Base-by-base conservation (phyloP, 2,797 vertebrate species). In the Rousettus madagascariensis region DNA sequence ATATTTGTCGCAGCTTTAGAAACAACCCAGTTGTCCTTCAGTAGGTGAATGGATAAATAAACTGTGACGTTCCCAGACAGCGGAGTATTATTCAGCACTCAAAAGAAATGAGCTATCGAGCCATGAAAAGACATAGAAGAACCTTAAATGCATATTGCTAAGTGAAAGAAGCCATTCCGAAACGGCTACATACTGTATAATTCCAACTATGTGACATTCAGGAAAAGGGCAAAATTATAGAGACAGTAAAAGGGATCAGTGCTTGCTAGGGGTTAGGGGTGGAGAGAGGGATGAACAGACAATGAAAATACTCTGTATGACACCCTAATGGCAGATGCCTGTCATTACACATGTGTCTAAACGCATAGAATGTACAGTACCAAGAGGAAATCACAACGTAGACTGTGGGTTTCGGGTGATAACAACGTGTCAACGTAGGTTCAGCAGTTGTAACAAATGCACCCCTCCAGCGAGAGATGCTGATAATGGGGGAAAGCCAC, bases 381-480 rank as follows among this genome's bases (percentile, higher is more conserved):
- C 24, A 19, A 55, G 36, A 69, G 69, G 59, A 5, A 90, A 28
- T 30, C 19, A 10, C 13, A 24, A 15, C 0, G 12, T 36, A 43
- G 55, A 65, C 38, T n/a, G 6, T 51, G n/a, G 33, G 28, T 51
- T 90, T 46, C 17, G 43, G 6, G 38, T 51, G 61, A 38, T 22
- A 20, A 11, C 1, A 6, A 11, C 1, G 20, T 10, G 6, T 33
- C 43, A 4, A 9, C 6, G 15, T 11, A 10, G 68, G 6, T 49
- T 68, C 41, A 28, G 68, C 16, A 11, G 0, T n/a, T 49, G 26
- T 75, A 26, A 41, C 8, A 19, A 57, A 13, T 3, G 19, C 1
- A 20, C 49, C n/a, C 2, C 43, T 46, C 49, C 36, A 30, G 49
- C 4, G 46, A 57, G 17, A 16, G 68, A 7, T 8, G n/a, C 53